phyloP scores from a whole-genome alignment of 64 coral and sea anemone species.

The Montipora foliosa region DNA sequence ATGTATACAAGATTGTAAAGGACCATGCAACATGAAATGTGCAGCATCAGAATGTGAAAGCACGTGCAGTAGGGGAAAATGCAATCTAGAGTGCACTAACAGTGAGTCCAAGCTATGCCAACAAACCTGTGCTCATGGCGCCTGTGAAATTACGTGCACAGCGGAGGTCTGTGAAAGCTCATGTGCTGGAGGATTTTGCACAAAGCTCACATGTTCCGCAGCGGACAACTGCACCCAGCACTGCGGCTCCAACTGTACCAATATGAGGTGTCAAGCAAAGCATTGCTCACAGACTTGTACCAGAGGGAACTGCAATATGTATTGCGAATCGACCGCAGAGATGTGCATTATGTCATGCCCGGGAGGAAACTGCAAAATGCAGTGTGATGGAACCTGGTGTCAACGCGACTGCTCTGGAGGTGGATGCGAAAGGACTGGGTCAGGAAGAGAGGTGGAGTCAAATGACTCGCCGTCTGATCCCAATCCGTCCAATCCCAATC shows the following conservation, averaged over 20 bases:
- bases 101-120: background rate
- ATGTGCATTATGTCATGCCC: constrained; percentile 38
- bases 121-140: constrained; percentile 27
- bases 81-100: constrained; percentile 2
- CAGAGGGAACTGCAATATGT: constrained; percentile 28
- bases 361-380: constrained; percentile 23
- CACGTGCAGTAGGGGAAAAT: constrained; percentile 9
- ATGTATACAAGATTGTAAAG: constrained; percentile 30
- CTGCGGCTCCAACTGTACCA: constrained; percentile 16
- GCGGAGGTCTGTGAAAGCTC: constrained; percentile 15
- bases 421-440: background rate
- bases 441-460: background rate
- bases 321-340: constrained; percentile 12
- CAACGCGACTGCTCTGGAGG: constrained; percentile 30
- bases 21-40: constrained; percentile 39
- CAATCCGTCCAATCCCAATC: background rate
- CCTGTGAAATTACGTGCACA: constrained; percentile 40
- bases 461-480: background rate
- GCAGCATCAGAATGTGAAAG: constrained; percentile 39
- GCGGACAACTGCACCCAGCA: constrained; percentile 13
- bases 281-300: constrained; percentile 21
- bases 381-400: background rate
- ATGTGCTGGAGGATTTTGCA: background rate
- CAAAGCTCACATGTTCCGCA: background rate
- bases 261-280: constrained; percentile 27